Evolutionary conservation across 2,113 vertebrate species (phyloP).

Genomic region (Tachysurus fulvidraco): DNA sequence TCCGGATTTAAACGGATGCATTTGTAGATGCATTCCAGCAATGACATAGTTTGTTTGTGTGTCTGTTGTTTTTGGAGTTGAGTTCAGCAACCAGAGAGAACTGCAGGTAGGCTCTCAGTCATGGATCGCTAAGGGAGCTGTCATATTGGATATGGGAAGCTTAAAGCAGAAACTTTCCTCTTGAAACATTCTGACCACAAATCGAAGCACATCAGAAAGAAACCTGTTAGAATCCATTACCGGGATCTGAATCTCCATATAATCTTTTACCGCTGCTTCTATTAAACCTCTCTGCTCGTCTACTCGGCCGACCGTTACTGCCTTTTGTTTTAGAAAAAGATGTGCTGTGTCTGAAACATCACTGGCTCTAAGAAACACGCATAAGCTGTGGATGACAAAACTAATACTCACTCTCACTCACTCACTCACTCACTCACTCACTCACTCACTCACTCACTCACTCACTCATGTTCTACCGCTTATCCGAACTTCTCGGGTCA

Average conservation of each 20-base stretch:
- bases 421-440: too few relatives aligned
- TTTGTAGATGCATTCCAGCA: neutral
- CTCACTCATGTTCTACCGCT: too few relatives aligned
- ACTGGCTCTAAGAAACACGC: neutral
- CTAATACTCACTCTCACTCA: too few relatives aligned
- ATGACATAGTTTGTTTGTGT: neutral
- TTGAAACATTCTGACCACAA: conserved; percentile 41
- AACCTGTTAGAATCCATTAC: conserved; percentile 21
- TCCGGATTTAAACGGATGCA: conserved; percentile 8
- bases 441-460: too few relatives aligned
- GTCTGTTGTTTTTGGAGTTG: conserved; percentile 16
- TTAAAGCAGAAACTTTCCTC: conserved; percentile 12
- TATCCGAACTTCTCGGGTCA: too few relatives aligned
- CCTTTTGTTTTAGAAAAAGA: conserved; percentile 24
- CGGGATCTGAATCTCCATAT: conserved; percentile 8
- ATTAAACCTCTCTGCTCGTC: neutral
- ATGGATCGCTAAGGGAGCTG: conserved; percentile 11
- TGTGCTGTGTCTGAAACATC: neutral
- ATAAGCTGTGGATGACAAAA: neutral
- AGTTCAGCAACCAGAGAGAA: conserved; percentile 5
- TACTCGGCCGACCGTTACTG: neutral
- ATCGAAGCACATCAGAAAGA: conserved; percentile 31
- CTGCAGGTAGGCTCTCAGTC: conserved; percentile 26
- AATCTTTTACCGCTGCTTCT: neutral
- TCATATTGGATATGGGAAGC: conserved; percentile 35